Percentiles rank a stretch among this genome's conserved stretches.
Evolutionary conservation across 1,140 invertebrate species (phyloP).

Genomic region (Lepidostoma basale): DNA sequence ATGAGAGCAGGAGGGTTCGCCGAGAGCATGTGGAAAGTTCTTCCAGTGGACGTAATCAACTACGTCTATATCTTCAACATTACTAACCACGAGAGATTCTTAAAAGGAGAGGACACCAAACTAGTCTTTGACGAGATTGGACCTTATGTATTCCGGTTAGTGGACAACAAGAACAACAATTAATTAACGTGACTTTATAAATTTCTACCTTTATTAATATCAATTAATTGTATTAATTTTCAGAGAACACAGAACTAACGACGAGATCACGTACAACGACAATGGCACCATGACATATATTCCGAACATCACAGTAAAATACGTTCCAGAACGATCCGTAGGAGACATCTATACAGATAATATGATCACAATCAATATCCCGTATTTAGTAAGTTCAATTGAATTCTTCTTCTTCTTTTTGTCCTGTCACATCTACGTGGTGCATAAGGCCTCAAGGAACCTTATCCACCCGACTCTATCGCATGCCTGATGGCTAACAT

Average conservation of each 20-base stretch:
- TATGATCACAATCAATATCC: constrained; percentile 77
- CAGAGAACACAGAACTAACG: constrained; percentile 73
- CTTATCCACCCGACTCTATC: no score
- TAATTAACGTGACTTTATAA: no score
- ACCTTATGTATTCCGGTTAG: constrained; percentile 86
- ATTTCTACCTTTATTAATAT: no score
- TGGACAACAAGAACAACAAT: no score
- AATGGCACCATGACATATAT: constrained; percentile 80
- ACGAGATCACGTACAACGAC: constrained; percentile 70
- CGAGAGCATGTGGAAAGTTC: constrained; percentile 24
- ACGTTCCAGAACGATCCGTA: constrained; percentile 71
- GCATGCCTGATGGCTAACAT: no score
- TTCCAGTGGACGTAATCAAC: constrained; percentile 61
- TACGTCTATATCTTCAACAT: constrained; percentile 85
- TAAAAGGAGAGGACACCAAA: constrained; percentile 68
- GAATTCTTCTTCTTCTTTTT: neutral
- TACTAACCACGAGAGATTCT: constrained; percentile 77
- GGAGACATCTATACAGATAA: constrained; percentile 68
- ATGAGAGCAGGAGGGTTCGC: constrained; percentile 28
- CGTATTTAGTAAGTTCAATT: constrained; percentile 67
- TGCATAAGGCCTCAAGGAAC: no score
- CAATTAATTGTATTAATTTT: no score
- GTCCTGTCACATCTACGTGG: no score
- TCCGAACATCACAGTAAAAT: constrained; percentile 70
- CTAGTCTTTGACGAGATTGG: constrained; percentile 78